phyloP scores from a whole-genome alignment of 2,888 invertebrate genomes.

The Dicyrtoma fusca region DNA sequence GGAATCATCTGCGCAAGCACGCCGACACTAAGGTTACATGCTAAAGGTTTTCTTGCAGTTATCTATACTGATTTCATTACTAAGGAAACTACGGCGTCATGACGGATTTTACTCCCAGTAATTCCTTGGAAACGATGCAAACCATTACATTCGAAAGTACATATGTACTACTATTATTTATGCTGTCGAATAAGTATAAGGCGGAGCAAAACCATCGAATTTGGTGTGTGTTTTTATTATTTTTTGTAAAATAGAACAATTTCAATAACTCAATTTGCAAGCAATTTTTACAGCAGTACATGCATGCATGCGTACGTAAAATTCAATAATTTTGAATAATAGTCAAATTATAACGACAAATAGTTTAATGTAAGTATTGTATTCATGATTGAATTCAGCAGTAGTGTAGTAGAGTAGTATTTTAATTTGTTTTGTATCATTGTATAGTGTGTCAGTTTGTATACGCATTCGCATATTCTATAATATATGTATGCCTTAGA shows the following conservation, averaged over 20 bases:
- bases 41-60: too few species aligned
- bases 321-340: too few species aligned
- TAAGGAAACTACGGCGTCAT: too few species aligned
- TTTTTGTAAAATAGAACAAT: constrained; percentile 29
- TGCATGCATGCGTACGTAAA: not conserved
- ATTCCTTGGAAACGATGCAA: too few species aligned
- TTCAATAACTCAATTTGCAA: not conserved
- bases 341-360: not conserved
- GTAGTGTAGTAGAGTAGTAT: not conserved
- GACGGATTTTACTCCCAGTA: too few species aligned
- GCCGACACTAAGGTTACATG: too few species aligned
- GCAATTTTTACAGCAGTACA: not conserved
- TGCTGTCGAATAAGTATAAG: too few species aligned
- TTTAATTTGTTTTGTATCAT: constrained; percentile 2
- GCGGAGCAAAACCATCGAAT: not conserved
- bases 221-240: constrained; percentile 13
- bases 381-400: too few species aligned
- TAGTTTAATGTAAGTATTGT: not conserved
- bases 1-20: too few species aligned
- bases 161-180: too few species aligned
- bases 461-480: not conserved
- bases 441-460: not conserved
- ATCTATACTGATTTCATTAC: too few species aligned
- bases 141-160: too few species aligned
- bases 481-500: constrained; percentile 2